Evolutionary conservation across 2,113 vertebrate genomes (phyloP).

Genomic region (Neogale vison): DNA sequence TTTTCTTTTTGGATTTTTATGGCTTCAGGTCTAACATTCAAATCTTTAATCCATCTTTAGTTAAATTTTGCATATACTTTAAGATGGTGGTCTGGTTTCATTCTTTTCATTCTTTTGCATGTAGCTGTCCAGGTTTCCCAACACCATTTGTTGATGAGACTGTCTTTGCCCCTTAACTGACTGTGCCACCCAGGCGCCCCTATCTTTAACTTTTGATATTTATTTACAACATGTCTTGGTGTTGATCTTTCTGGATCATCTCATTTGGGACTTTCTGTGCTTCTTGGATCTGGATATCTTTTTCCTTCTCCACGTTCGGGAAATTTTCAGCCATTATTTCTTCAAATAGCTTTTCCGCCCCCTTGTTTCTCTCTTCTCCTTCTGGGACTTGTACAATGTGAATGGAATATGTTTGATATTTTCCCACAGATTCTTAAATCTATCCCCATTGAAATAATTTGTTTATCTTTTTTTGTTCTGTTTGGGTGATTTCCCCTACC

Average conservation of each 20-base stretch:
- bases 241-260: background rate
- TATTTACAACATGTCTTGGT: background rate
- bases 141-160: background rate
- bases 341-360: background rate
- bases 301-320: background rate
- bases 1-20: background rate
- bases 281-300: background rate
- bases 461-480: background rate
- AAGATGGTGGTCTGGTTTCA: background rate
- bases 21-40: background rate
- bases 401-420: background rate
- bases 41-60: background rate
- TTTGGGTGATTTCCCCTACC: background rate
- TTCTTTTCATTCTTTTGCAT: background rate
- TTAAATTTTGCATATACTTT: background rate
- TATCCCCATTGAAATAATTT: background rate
- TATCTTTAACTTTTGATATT: background rate
- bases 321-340: background rate
- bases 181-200: background rate
- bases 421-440: background rate
- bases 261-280: background rate
- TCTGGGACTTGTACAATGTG: background rate
- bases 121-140: background rate
- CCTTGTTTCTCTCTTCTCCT: background rate
- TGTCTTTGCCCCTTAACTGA: background rate